Evolutionary conservation across 2,113 vertebrate species (phyloP).

Genomic region (Poecile atricapillus): DNA sequence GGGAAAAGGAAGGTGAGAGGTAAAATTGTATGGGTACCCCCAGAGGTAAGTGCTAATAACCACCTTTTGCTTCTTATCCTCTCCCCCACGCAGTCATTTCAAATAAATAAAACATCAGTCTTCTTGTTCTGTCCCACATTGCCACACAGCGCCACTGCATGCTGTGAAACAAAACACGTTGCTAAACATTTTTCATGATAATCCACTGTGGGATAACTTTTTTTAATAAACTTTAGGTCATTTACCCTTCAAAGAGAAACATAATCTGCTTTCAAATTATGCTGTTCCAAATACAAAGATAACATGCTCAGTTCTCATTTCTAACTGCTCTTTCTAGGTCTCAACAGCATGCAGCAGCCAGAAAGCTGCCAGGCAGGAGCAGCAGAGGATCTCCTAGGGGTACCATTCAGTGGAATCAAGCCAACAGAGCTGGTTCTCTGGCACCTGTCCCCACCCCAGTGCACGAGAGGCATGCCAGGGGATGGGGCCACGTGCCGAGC

Average conservation of each 20-base stretch:
- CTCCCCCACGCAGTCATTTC: not conserved
- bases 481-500: fast-evolving
- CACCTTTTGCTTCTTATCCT: not conserved
- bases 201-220: conserved; percentile 24
- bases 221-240: conserved; percentile 45
- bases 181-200: conserved; percentile 18
- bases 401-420: not conserved
- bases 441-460: not conserved
- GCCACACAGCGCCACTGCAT: not conserved
- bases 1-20: not conserved
- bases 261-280: conserved; percentile 53
- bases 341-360: conserved; percentile 26
- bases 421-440: not conserved
- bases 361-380: conserved; percentile 3
- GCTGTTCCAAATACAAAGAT: conserved; percentile 42
- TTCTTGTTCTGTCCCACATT: not conserved
- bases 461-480: not conserved
- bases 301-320: conserved; percentile 33
- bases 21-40: not conserved
- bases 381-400: not conserved
- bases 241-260: conserved; percentile 53
- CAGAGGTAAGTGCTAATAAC: not conserved
- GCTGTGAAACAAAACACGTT: not conserved
- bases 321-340: conserved; percentile 15
- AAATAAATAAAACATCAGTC: not conserved